Percentiles rank a stretch among this genome's conserved stretches.
Conservation (phyloP, 2,888 invertebrate species). For the Andrena minutula region DNA sequence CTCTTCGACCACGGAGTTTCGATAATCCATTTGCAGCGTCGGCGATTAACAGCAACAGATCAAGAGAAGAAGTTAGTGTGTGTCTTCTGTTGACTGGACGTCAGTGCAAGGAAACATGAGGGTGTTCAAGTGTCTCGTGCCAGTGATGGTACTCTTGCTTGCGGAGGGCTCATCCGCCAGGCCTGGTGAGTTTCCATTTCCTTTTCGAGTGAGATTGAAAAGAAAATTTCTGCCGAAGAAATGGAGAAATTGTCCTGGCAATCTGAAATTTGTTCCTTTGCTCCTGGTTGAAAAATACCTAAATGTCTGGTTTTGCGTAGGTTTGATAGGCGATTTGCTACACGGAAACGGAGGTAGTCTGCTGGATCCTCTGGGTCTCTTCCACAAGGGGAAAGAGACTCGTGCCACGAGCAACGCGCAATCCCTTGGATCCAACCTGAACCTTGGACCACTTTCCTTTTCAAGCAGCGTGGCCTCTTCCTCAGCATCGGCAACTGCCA, state of each 20-base stretch:
- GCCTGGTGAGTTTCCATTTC: slow-evolving; percentile 74
- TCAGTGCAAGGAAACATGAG: slow-evolving; percentile 68
- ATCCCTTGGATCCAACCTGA: slow-evolving; percentile 69
- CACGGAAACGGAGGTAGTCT: slow-evolving; percentile 39
- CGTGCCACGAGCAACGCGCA: slow-evolving; percentile 68
- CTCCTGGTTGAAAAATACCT: background rate
- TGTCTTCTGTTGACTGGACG: background rate
- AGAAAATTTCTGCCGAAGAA: too few relatives aligned
- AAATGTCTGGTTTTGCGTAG: slow-evolving; percentile 44
- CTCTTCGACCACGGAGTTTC: slow-evolving; percentile 69
- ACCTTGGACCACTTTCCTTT: slow-evolving; percentile 77
- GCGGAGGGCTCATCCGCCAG: slow-evolving; percentile 67
- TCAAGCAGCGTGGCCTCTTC: slow-evolving; percentile 69
- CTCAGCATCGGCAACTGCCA: slow-evolving; percentile 70
- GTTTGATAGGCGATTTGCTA: slow-evolving; percentile 55
- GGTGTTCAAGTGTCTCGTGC: slow-evolving; percentile 75
- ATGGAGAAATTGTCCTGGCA: too few relatives aligned
- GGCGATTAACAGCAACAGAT: background rate
- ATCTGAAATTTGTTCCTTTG: too few relatives aligned
- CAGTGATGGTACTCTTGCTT: slow-evolving; percentile 76
- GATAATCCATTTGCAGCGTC: slow-evolving; percentile 17
- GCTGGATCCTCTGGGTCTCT: slow-evolving; percentile 78
- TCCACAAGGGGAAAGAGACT: slow-evolving; percentile 54
- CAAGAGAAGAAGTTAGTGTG: slow-evolving; percentile 18
- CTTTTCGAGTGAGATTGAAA: background rate